Evolutionary conservation across 2,797 vertebrate genomes (phyloP).

Genomic region (Anomalospiza imberbis): DNA sequence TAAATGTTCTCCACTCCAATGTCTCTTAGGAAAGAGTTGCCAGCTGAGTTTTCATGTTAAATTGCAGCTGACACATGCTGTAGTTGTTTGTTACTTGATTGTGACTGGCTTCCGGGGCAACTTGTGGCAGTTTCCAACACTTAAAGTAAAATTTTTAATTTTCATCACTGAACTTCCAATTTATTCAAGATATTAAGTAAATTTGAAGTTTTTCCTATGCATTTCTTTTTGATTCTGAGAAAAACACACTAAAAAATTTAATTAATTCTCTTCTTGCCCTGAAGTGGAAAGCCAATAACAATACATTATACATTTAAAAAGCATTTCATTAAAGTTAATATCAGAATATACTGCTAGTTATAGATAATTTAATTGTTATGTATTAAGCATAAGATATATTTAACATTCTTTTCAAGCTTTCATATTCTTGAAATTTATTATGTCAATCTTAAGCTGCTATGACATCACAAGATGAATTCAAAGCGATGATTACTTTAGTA

Average conservation of each 20-base stretch:
- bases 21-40: neutral
- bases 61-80: neutral
- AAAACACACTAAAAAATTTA: conserved; percentile 13
- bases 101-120: neutral
- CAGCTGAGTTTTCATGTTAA: neutral
- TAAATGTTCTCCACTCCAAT: no score
- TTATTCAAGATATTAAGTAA: neutral
- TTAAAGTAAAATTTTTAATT: neutral
- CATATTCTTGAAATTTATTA: conserved; percentile 71
- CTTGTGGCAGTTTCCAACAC: neutral
- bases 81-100: neutral
- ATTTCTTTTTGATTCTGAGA: conserved; percentile 3
- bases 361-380: conserved; percentile 69
- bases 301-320: conserved; percentile 63
- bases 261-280: conserved; percentile 11
- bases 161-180: neutral
- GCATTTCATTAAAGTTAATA: conserved; percentile 71
- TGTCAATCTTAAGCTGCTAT: conserved; percentile 60
- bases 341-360: conserved; percentile 55
- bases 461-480: conserved; percentile 80
- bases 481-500: conserved; percentile 67
- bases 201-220: neutral
- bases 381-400: conserved; percentile 65
- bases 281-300: conserved; percentile 21
- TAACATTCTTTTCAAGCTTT: conserved; percentile 55